Conservation (phyloP, 2,888 invertebrate genomes). For the Drosophila falleni region DNA sequence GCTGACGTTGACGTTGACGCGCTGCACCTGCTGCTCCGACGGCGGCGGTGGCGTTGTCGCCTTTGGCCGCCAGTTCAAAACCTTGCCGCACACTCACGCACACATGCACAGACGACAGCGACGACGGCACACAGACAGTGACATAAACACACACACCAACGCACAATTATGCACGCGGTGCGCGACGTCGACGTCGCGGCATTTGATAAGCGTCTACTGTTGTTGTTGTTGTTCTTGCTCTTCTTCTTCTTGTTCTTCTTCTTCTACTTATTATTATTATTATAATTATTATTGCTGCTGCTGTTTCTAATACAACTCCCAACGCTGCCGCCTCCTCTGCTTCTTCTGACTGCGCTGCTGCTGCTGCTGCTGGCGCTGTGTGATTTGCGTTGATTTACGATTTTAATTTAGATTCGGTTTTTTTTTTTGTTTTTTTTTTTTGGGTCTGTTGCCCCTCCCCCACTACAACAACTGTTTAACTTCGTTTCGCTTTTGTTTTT, state of each 20-base stretch:
- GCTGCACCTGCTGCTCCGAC: slow-evolving; percentile 63
- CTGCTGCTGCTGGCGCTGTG: slow-evolving; percentile 4
- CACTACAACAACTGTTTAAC: background rate
- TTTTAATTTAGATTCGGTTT: slow-evolving; percentile 51
- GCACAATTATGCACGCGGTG: slow-evolving; percentile 66
- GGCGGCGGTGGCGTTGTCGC: slow-evolving; percentile 67
- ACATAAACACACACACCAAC: slow-evolving; percentile 11
- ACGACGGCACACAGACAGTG: slow-evolving; percentile 10
- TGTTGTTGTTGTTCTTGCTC: slow-evolving; percentile 8
- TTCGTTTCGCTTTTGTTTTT: slow-evolving; percentile 8
- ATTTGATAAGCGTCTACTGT: slow-evolving; percentile 65
- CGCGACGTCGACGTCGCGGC: slow-evolving; percentile 71
- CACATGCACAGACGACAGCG: slow-evolving; percentile 44
- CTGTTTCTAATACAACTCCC: background rate
- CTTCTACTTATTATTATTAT: slow-evolving; percentile 2
- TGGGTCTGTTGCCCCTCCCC: slow-evolving; percentile 2
- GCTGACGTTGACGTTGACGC: slow-evolving; percentile 67
- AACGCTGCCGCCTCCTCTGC: background rate
- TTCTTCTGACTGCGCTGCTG: background rate
- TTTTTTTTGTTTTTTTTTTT: slow-evolving; percentile 11
- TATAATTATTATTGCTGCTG: slow-evolving; percentile 6
- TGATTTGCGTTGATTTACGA: slow-evolving; percentile 58
- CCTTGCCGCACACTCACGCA: slow-evolving; percentile 59
- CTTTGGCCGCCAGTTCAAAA: slow-evolving; percentile 78
- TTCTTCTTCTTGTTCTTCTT: background rate